Evolutionary conservation across 2,888 invertebrate species (phyloP).

Genomic region (Cheiracanthium punctorium): DNA sequence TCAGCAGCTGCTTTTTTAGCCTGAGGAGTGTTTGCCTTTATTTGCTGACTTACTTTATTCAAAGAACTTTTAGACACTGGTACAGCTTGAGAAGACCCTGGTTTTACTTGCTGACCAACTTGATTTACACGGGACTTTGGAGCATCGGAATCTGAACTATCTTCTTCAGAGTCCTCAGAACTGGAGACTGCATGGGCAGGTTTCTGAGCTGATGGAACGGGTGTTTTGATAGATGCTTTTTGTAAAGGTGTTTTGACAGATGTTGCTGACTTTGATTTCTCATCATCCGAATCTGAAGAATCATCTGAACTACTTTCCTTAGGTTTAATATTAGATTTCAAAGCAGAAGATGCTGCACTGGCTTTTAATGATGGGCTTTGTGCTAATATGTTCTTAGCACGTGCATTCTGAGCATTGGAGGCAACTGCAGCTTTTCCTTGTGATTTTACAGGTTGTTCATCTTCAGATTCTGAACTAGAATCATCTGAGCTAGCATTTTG

Average conservation of each 20-base stretch:
- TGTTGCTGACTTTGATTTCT: not conserved
- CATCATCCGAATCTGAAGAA: conserved; percentile 25
- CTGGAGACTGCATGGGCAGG: too few relatives aligned
- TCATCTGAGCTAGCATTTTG: conserved; percentile 35
- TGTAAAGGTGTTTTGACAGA: too few relatives aligned
- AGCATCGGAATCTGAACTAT: too few relatives aligned
- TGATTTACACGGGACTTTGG: too few relatives aligned
- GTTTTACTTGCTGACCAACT: too few relatives aligned
- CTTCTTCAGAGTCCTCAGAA: too few relatives aligned
- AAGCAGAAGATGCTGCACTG: not conserved
- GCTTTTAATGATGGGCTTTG: too few relatives aligned
- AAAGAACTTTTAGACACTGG: not conserved
- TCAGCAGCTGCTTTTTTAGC: too few relatives aligned
- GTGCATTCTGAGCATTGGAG: too few relatives aligned
- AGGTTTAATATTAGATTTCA: not conserved
- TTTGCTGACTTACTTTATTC: not conserved
- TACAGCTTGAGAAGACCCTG: too few relatives aligned
- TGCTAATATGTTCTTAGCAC: too few relatives aligned
- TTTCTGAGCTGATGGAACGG: not conserved
- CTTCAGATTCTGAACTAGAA: conserved; percentile 48
- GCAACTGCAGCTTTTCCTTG: not conserved
- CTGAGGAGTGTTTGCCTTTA: not conserved
- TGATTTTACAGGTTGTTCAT: not conserved
- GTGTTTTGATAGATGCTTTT: not conserved
- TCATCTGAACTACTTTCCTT: not conserved